Base-by-base conservation (phyloP, 2,797 vertebrate species). In the Falco peregrinus region DNA sequence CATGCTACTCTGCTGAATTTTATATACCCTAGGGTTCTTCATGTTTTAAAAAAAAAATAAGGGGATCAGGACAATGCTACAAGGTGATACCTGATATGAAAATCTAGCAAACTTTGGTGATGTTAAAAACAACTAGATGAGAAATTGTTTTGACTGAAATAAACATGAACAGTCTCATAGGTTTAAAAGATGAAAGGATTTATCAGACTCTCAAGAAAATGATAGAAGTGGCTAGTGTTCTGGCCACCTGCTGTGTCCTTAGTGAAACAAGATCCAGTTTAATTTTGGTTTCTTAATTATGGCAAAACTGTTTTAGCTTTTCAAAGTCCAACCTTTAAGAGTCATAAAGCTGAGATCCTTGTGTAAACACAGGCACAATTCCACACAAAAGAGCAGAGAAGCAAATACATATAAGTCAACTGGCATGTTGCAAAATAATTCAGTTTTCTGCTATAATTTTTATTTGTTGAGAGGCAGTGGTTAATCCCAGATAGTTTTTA, bases 121-220 rank as follows among this genome's bases (percentile, higher is more conserved):
- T 79, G 59, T 81, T 96, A 95, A 96, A 96, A 96, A 78, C 25
- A 87, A 35, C 31, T 69, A 93, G 61, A 93, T 19, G n/a, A 96
- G 87, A 94, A 95, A 80, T 73, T 95, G 56, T 93, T 96, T 95
- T 85, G 75, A 87, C 93, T 75, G 80, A 93, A 95, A 95, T 57
- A 95, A 84, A 60, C 73, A 83, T 29, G 89, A 96, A 84, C 31
- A 81, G 65, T 87, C 84, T 93, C 91, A 74, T 65, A 84, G 53
- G 50, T 80, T 81, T 87, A 69, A 94, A 91, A 96, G 90, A 94
- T 96, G 92, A 96, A 83, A 95, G 69, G 94, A 87, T 94, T 95
- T 96, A 92, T 94, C 90, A 75, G 25, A 86, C 60, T 94, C 80
- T 86, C 68, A 91, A 84, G 91, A 75, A 94, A 96, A 86, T 71